These are phyloP conservation scores for Hyles vespertilio DNA, from an alignment of 1,140 invertebrate species.

Conservation along the genomic window DNA sequence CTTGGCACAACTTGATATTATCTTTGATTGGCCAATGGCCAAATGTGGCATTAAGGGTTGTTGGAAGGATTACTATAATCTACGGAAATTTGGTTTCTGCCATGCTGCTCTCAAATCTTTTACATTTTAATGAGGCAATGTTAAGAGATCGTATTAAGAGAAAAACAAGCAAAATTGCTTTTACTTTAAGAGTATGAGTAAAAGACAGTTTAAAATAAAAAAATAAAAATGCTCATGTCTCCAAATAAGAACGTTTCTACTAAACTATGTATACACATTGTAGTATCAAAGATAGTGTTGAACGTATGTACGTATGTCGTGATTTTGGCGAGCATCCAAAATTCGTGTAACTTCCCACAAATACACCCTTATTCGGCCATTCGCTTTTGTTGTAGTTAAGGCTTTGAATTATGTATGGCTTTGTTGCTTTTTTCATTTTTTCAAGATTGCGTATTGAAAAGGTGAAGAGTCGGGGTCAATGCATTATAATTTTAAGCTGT, in stretches of 20 bases:
- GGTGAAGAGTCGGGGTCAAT: constrained; percentile 21
- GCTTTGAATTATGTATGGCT: background rate
- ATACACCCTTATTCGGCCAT: constrained; percentile 30
- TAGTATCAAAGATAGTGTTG: constrained; percentile 4
- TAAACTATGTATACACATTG: constrained; percentile 16
- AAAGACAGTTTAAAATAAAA: too few relatives aligned
- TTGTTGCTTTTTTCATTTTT: background rate
- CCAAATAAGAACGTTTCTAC: constrained; percentile 28
- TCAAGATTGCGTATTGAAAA: too few relatives aligned
- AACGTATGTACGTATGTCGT: constrained; percentile 26
- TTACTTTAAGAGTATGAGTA: too few relatives aligned
- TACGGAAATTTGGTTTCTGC: background rate
- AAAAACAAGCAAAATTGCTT: too few relatives aligned
- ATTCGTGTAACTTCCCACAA: constrained; percentile 21
- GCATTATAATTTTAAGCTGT: constrained; percentile 34
- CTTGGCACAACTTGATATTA: constrained; percentile 44
- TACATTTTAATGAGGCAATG: too few relatives aligned
- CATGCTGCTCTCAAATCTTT: too few relatives aligned
- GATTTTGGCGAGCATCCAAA: constrained; percentile 37
- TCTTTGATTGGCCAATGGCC: constrained; percentile 52
- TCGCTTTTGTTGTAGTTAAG: constrained; percentile 12
- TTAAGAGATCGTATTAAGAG: too few relatives aligned
- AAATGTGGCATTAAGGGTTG: constrained; percentile 36
- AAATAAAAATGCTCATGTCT: background rate
- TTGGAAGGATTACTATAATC: constrained; percentile 1